phyloP scores from a whole-genome alignment of 2,113 vertebrate species.

The Perca schrenkii region DNA sequence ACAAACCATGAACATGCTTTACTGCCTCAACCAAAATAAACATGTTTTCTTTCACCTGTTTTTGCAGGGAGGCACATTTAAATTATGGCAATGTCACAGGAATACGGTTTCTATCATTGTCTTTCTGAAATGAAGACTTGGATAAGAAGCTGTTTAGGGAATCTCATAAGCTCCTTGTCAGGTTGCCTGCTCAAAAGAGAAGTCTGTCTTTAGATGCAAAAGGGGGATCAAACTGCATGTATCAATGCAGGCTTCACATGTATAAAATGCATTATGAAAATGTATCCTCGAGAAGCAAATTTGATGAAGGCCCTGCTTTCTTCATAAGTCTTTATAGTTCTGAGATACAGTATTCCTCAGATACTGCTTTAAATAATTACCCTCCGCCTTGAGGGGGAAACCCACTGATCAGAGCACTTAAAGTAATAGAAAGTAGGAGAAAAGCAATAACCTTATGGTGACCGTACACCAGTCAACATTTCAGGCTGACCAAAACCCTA shows the following conservation, averaged over 20 bases:
- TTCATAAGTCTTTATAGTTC: conserved; percentile 35
- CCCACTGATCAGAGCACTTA: not conserved
- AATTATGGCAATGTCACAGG: conserved; percentile 27
- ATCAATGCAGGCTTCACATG: conserved; percentile 45
- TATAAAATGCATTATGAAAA: conserved; percentile 58
- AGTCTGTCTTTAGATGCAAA: conserved; percentile 44
- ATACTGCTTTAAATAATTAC: conserved; percentile 49
- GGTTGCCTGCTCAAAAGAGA: conserved; percentile 20
- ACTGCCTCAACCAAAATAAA: conserved; percentile 29
- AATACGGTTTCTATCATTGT: conserved; percentile 12
- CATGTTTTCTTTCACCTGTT: conserved; percentile 3
- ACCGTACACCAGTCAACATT: no score
- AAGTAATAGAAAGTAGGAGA: no score
- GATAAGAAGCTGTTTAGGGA: conserved; percentile 27
- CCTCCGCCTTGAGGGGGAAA: conserved; percentile 32
- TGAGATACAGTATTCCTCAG: conserved; percentile 10
- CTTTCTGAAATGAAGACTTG: conserved; percentile 6
- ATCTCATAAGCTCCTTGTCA: conserved; percentile 38
- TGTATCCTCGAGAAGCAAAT: conserved; percentile 39
- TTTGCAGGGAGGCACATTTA: not conserved
- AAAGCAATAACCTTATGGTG: no score
- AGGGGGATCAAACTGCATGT: conserved; percentile 48
- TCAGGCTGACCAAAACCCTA: no score
- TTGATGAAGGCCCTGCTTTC: conserved; percentile 43
- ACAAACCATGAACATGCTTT: conserved; percentile 19